Percentiles rank a stretch among this genome's conserved stretches.
phyloP scores from a whole-genome alignment of 2,113 vertebrate species.

The Chaetorhynchus papuensis region DNA sequence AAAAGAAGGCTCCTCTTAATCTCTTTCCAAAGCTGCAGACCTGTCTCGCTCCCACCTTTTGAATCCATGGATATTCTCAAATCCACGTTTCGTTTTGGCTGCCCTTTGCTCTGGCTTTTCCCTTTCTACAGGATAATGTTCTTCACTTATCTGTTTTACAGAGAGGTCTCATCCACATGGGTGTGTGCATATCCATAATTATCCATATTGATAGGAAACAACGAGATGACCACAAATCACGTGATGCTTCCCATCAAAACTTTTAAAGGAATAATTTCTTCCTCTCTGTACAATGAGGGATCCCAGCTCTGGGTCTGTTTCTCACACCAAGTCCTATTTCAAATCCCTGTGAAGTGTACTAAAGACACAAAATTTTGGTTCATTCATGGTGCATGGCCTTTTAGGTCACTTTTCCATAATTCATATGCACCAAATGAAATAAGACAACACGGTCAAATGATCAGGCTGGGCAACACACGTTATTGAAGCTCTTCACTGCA shows the following conservation, averaged over 20 bases:
- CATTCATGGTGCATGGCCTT: background rate
- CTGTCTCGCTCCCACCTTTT: background rate
- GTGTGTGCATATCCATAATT: background rate
- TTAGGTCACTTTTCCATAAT: background rate
- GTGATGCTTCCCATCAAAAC: rapidly evolving
- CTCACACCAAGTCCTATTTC: background rate
- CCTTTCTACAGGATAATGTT: background rate
- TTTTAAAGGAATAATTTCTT: background rate
- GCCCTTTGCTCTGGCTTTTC: constrained; percentile 15
- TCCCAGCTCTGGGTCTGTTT: background rate
- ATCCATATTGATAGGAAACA: rapidly evolving
- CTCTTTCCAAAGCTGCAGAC: constrained; percentile 39
- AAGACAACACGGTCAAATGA: background rate
- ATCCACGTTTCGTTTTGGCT: background rate
- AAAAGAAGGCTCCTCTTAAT: constrained; percentile 24
- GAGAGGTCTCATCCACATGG: rapidly evolving
- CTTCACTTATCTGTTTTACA: background rate
- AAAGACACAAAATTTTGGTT: background rate
- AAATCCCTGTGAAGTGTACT: background rate
- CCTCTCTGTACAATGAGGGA: background rate
- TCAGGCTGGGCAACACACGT: rapidly evolving
- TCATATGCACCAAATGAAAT: background rate
- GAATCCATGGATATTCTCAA: background rate
- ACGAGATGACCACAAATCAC: background rate
- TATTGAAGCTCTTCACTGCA: background rate